Evolutionary conservation across 2,888 invertebrate species (phyloP).

Genomic region (Rhagium mordax): DNA sequence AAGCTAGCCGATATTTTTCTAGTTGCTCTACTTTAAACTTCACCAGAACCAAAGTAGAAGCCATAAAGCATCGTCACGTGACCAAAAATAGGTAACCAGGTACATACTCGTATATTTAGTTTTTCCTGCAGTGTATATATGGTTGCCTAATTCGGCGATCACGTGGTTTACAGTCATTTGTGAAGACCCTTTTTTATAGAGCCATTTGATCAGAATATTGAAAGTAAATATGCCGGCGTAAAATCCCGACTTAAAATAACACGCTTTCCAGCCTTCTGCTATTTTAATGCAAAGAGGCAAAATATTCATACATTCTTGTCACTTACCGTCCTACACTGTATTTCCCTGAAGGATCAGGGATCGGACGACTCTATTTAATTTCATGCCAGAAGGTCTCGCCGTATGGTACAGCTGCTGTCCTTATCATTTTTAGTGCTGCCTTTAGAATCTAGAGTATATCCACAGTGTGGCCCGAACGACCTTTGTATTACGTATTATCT

Average conservation of each 20-base stretch:
- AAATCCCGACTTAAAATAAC: not conserved
- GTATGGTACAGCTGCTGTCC: not conserved
- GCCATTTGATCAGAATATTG: not conserved
- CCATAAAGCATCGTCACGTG: too few relatives aligned
- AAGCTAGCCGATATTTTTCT: too few relatives aligned
- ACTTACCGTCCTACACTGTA: not conserved
- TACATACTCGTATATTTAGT: too few relatives aligned
- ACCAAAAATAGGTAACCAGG: too few relatives aligned
- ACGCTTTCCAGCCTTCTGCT: not conserved
- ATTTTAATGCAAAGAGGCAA: not conserved
- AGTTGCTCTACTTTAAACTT: too few relatives aligned
- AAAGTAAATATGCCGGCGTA: not conserved
- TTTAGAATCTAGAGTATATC: too few relatives aligned
- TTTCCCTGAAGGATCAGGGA: not conserved
- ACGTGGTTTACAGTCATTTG: too few relatives aligned
- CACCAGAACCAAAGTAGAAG: too few relatives aligned
- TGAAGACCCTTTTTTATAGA: not conserved
- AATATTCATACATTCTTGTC: not conserved
- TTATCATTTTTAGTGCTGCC: not conserved
- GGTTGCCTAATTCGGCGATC: too few relatives aligned
- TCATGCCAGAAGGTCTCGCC: not conserved
- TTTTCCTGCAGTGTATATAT: too few relatives aligned
- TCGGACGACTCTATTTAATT: not conserved
- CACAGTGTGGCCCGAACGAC: too few relatives aligned
- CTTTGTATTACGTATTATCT: too few relatives aligned